These are phyloP conservation scores for Poeciliopsis retropinna DNA, from an alignment of 2,113 vertebrate genomes.

Conservation along the genomic window DNA sequence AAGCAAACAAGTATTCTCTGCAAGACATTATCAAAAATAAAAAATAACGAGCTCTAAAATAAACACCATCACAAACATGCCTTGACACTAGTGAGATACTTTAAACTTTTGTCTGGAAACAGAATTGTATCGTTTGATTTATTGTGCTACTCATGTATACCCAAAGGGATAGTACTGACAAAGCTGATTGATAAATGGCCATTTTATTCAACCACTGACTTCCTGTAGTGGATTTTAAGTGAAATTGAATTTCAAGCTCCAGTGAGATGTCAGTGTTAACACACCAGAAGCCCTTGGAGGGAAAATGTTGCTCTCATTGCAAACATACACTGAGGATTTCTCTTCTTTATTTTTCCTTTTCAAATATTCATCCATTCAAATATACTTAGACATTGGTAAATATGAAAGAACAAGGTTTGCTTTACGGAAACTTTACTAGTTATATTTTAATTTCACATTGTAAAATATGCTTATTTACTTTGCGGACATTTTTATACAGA, in stretches of 20 bases:
- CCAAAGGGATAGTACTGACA: conserved; percentile 62
- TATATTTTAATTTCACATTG: not conserved
- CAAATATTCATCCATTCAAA: conserved; percentile 61
- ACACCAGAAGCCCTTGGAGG: conserved; percentile 48
- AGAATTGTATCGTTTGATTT: conserved; percentile 20
- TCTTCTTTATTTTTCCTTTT: conserved; percentile 41
- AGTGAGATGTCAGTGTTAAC: conserved; percentile 71
- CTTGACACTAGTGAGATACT: not conserved
- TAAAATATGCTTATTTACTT: not conserved
- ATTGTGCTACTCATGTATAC: conserved; percentile 40
- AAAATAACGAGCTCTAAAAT: not conserved
- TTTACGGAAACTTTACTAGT: not conserved
- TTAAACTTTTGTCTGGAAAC: conserved; percentile 32
- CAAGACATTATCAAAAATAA: not conserved
- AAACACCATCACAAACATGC: not conserved
- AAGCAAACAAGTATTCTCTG: not conserved
- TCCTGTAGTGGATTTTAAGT: conserved; percentile 66
- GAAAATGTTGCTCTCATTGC: conserved; percentile 70
- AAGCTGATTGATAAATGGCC: conserved; percentile 71
- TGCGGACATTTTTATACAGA: not conserved
- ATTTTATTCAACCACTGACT: conserved; percentile 65
- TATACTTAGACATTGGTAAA: conserved; percentile 23
- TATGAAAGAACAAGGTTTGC: conserved; percentile 11
- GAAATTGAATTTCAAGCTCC: conserved; percentile 74
- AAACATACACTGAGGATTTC: conserved; percentile 53